A percentile compares a stretch with the other conserved stretches of the same genome.
These are phyloP conservation scores for Prietella phreatophila DNA, from an alignment of 2,113 vertebrate genomes.

Conservation along the genomic window DNA sequence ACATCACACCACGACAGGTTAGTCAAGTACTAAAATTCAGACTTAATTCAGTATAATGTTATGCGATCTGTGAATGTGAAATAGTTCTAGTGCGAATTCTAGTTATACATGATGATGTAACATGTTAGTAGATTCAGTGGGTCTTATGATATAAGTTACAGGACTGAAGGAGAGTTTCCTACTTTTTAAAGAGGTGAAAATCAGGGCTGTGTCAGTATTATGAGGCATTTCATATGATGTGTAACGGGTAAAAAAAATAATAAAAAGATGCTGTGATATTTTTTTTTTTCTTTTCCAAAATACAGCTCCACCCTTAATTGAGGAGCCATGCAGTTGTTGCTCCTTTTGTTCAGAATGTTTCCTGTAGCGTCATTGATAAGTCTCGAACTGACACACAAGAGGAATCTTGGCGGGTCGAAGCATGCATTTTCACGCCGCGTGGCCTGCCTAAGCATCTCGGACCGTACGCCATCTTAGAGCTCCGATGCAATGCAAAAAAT, in stretches of 20 bases:
- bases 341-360: conserved; percentile 1
- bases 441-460: not conserved
- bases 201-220: not conserved
- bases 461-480: not conserved
- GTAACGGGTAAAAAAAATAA: not conserved
- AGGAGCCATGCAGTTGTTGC: not conserved
- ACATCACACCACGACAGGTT: not conserved
- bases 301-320: not conserved
- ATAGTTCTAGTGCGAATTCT: not conserved
- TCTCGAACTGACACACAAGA: not conserved
- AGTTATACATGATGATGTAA: not conserved
- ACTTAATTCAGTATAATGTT: not conserved
- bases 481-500: not conserved
- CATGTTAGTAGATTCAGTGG: not conserved
- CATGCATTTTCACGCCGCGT: not conserved
- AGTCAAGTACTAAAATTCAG: not conserved
- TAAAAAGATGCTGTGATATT: not conserved
- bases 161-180: not conserved
- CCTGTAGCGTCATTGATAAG: not conserved
- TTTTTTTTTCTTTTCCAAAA: not conserved
- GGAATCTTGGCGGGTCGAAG: not conserved
- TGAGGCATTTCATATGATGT: not conserved
- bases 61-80: not conserved
- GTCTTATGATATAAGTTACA: not conserved
- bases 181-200: no score